Evolutionary conservation across 2,113 vertebrate species (phyloP).

Genomic region (Ophthalmolycus amberensis): DNA sequence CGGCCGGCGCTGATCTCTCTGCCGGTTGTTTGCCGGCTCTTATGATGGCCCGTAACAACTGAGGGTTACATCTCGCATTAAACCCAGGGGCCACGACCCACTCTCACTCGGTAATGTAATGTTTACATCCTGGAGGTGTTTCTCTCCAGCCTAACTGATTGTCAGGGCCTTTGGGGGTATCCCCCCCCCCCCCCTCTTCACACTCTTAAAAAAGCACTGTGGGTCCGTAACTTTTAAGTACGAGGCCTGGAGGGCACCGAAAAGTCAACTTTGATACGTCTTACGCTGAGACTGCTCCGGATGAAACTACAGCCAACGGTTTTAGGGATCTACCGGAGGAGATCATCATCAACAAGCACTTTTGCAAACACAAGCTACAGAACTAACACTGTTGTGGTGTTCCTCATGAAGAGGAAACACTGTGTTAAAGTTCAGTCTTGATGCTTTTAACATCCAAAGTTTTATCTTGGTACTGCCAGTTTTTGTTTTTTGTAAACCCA

Average conservation of each 20-base stretch:
- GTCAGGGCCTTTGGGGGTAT: constrained; percentile 60
- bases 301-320: constrained; percentile 46
- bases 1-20: constrained; percentile 49
- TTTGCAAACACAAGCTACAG: constrained; percentile 35
- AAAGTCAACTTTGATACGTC: constrained; percentile 64
- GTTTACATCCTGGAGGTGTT: constrained; percentile 77
- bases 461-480: background rate
- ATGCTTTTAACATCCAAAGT: background rate
- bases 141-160: constrained; percentile 70
- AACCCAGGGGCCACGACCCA: constrained; percentile 71
- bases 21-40: constrained; percentile 66
- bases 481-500: background rate
- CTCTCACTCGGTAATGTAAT: constrained; percentile 68
- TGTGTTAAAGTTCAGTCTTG: background rate
- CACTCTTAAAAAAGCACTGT: constrained; percentile 69
- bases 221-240: constrained; percentile 66
- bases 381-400: background rate
- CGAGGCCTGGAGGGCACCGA: constrained; percentile 65
- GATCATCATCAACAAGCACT: constrained; percentile 17
- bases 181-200: constrained; percentile 22
- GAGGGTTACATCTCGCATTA: constrained; percentile 66
- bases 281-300: constrained; percentile 50
- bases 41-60: constrained; percentile 70
- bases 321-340: constrained; percentile 41
- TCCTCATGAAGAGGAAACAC: constrained; percentile 16